Base-by-base conservation (phyloP, 2,888 invertebrate genomes). In the Trichacis sp. region DNA sequence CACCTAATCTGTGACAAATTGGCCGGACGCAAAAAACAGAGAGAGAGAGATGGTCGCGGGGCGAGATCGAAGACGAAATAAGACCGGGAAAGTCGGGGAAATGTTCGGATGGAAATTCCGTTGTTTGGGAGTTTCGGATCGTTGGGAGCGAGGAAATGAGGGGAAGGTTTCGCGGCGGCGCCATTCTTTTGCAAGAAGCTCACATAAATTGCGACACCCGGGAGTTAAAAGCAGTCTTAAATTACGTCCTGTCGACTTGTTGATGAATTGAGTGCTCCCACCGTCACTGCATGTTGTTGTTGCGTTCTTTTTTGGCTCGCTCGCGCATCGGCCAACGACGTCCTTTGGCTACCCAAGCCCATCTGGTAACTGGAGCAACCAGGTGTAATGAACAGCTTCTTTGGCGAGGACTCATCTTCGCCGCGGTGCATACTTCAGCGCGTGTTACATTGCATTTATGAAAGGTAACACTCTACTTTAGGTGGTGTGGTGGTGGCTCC, bases 181-280 rank as follows among this genome's bases (percentile, higher is more conserved):
- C 82, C 80, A 82, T 84, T 83, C 83, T 84, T 84, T 83, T 83
- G 79, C 82, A 84, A 84, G 83, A 80, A 82, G 81, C 83, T 80
- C 82, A 83, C 84, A 84, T 84, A 84, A 84, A 84, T 84, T 83
- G 84, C 81, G 80, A 84, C 83, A 83, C 80, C 83, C 81, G 80
- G 78, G 84, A 83, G 83, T 84, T 84, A 84, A 84, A 84, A 84
- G 84, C 83, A 84, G 83, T 83, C 84, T 84, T 84, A 84, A 84
- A 84, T 84, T 83, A 84, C 84, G 80, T 78, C 73, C 79, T 79
- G 64, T 84, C 83, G 84, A 84, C 81, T 83, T 73, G 75, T 80
- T 84, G 84, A 84, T 84, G 84, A 84, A 84, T 84, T 83, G 84
- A 84, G 83, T 84, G 82, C 83, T 82, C 76, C 77, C 76, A 75